Conservation (phyloP, 2,888 invertebrate genomes). For the Trachelus stipa region DNA sequence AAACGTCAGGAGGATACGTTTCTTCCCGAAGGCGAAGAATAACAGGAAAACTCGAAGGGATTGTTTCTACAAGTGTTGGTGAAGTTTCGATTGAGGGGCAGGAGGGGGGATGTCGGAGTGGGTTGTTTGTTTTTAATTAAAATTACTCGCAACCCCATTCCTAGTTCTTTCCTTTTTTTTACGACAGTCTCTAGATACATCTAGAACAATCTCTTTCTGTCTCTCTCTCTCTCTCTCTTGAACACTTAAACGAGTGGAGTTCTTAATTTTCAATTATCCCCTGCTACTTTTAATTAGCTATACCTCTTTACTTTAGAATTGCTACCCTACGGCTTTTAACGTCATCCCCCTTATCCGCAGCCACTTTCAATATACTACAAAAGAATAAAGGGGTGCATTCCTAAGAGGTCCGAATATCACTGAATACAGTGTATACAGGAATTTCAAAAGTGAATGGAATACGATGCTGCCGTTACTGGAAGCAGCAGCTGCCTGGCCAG, state of each 20-base stretch:
- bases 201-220: conserved; percentile 34
- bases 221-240: conserved; percentile 25
- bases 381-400: neutral
- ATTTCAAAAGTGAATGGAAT: neutral
- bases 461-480: neutral
- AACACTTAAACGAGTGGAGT: conserved; percentile 47
- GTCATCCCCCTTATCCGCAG: neutral
- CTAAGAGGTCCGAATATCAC: neutral
- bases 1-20: neutral
- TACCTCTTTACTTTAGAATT: conserved; percentile 11
- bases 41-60: neutral
- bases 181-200: conserved; percentile 22
- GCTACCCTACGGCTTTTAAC: neutral
- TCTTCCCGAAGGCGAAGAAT: neutral
- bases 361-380: neutral
- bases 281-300: conserved; percentile 54
- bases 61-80: conserved; percentile 41
- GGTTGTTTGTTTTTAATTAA: conserved; percentile 64
- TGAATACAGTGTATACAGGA: neutral
- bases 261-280: conserved; percentile 62
- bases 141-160: conserved; percentile 45
- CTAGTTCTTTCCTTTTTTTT: conserved; percentile 11
- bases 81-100: conserved; percentile 17
- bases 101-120: conserved; percentile 31
- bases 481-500: neutral